These are phyloP conservation scores for Caenorhabditis zanzibari DNA, from an alignment of 2,888 invertebrate genomes.

Conservation along the genomic window DNA sequence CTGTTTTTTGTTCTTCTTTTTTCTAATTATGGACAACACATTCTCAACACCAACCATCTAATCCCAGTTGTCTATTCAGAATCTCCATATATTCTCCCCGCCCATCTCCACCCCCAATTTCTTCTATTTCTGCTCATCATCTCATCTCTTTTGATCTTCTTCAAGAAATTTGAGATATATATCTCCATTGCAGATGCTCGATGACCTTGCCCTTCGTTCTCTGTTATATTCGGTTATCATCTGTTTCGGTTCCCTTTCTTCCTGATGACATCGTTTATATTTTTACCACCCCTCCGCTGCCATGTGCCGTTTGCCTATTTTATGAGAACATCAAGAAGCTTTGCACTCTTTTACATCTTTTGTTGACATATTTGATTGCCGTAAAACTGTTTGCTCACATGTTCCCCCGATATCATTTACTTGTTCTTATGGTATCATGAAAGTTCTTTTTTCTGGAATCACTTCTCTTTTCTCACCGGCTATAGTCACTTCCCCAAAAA, in stretches of 20 bases:
- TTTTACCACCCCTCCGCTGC: constrained; percentile 12
- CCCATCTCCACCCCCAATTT: constrained; percentile 21
- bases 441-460: not conserved
- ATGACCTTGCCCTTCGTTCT: constrained; percentile 26
- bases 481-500: constrained; percentile 7
- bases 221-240: constrained; percentile 16
- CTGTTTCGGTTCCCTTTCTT: not conserved
- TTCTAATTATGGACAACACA: not conserved
- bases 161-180: constrained; percentile 33
- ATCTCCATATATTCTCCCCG: not conserved
- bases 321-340: constrained; percentile 2
- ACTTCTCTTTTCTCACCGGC: not conserved
- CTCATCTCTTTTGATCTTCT: constrained; percentile 41
- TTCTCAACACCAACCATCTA: not conserved
- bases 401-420: constrained; percentile 37
- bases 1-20: too few species aligned
- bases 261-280: constrained; percentile 25
- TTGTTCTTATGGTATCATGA: constrained; percentile 14
- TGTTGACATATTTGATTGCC: constrained; percentile 40
- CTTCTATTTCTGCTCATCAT: constrained; percentile 29
- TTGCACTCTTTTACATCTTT: not conserved
- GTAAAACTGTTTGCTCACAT: constrained; percentile 16
- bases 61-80: not conserved
- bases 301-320: constrained; percentile 14
- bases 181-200: constrained; percentile 23